Conservation (phyloP, 2,797 vertebrate species). For the Carcharodon carcharias region DNA sequence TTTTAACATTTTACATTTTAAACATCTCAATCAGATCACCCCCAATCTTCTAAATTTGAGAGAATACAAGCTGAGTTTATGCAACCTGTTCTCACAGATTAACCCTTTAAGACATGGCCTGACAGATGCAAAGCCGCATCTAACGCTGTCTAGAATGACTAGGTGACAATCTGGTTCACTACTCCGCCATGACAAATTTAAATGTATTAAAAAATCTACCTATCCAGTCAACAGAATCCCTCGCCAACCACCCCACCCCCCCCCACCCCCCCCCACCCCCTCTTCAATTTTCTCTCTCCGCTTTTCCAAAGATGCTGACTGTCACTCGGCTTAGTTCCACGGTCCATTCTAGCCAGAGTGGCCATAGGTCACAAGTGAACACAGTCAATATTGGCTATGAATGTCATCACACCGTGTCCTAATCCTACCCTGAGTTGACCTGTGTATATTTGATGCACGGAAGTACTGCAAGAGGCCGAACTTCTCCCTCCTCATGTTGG, state of each 20-base stretch:
- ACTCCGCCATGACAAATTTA: neutral
- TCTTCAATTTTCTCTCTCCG: neutral
- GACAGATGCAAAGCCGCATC: neutral
- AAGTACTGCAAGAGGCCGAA: neutral
- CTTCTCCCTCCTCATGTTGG: neutral
- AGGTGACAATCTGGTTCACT: neutral
- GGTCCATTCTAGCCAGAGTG: neutral
- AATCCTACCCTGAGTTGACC: neutral
- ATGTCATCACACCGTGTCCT: too few relatives aligned
- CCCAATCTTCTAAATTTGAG: neutral
- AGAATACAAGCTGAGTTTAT: neutral
- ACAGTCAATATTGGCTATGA: too few relatives aligned
- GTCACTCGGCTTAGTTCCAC: neutral
- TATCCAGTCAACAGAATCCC: neutral
- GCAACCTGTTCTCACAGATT: neutral
- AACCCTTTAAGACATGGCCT: neutral
- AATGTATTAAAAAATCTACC: neutral
- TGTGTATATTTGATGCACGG: neutral
- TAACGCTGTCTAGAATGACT: neutral
- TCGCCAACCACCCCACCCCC: too few relatives aligned
- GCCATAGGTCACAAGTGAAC: neutral
- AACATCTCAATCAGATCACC: neutral
- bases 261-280: too few relatives aligned
- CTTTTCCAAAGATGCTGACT: neutral
- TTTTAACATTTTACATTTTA: neutral